phyloP scores from a whole-genome alignment of 2,113 vertebrate species.

The Nycticebus coucang region DNA sequence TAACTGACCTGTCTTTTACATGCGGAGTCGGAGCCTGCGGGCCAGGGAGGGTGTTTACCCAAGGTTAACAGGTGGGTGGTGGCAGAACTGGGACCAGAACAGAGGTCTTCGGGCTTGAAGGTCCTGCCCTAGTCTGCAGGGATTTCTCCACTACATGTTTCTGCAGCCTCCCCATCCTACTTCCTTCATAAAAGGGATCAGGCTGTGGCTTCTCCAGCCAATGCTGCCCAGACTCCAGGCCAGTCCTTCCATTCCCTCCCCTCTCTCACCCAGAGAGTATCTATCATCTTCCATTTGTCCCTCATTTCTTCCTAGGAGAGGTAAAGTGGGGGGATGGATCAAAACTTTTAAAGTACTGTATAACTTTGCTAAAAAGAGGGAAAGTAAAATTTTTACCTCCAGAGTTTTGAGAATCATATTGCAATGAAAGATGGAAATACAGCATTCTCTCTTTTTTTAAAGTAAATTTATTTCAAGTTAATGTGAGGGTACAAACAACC shows the following conservation, averaged over 20 bases:
- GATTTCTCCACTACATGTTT: not conserved
- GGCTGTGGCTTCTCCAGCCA: not conserved
- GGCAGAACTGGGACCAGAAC: not conserved
- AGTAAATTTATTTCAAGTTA: no score
- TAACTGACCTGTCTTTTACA: accelerated
- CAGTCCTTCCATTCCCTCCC: not conserved
- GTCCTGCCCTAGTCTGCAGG: not conserved
- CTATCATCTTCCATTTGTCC: not conserved
- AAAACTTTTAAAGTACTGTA: not conserved
- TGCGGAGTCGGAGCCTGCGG: no score
- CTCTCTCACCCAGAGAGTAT: no score
- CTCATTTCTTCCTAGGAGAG: not conserved
- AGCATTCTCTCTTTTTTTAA: no score
- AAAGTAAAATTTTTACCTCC: constrained; percentile 36
- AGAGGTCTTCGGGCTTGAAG: not conserved
- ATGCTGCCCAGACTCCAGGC: no score
- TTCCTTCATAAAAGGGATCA: not conserved
- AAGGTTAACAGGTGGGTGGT: no score
- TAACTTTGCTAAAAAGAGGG: not conserved
- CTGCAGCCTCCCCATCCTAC: not conserved
- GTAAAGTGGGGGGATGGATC: not conserved
- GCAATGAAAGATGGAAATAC: not conserved
- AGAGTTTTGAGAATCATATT: not conserved
- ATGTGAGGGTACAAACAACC: no score
- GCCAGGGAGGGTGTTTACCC: not conserved